Conservation (phyloP, 2,888 invertebrate genomes). For the Falcaria lacertinaria region DNA sequence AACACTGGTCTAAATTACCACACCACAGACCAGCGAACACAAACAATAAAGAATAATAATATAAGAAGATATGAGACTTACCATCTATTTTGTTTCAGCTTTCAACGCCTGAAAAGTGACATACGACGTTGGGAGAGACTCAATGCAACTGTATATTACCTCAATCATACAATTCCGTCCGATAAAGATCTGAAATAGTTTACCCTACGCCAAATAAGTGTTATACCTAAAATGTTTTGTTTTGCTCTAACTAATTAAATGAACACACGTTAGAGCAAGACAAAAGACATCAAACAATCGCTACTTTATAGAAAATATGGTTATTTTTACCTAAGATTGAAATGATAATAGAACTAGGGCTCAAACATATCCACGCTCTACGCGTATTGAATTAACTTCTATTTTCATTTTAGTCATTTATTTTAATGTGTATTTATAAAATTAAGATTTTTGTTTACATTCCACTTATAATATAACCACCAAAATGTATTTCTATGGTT, state of each 20-base stretch:
- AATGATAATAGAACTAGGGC: slow-evolving; percentile 72
- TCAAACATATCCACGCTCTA: slow-evolving; percentile 25
- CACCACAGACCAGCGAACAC: too few species aligned
- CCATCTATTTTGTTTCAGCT: slow-evolving; percentile 35
- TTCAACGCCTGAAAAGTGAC: slow-evolving; percentile 46
- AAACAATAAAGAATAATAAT: too few species aligned
- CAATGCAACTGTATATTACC: slow-evolving; percentile 39
- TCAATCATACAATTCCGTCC: slow-evolving; percentile 32
- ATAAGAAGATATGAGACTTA: too few species aligned
- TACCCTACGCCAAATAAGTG: not conserved
- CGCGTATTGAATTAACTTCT: slow-evolving; percentile 47
- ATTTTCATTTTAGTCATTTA: slow-evolving; percentile 74
- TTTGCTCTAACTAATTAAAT: not conserved
- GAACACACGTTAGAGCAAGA: too few species aligned
- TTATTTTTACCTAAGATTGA: slow-evolving; percentile 38
- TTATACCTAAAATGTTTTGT: not conserved
- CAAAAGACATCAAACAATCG: too few species aligned
- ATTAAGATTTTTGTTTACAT: slow-evolving; percentile 29
- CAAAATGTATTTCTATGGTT: slow-evolving; percentile 23
- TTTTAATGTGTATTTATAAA: slow-evolving; percentile 7
- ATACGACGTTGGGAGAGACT: slow-evolving; percentile 25
- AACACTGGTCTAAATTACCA: too few species aligned
- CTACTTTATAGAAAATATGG: not conserved
- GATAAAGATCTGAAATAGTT: slow-evolving; percentile 9
- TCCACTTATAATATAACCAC: slow-evolving; percentile 23